Evolutionary conservation across 2,113 vertebrate genomes (phyloP), one percentile per base, ranked within the genome.

Genomic region (Gavialis gangeticus): DNA sequence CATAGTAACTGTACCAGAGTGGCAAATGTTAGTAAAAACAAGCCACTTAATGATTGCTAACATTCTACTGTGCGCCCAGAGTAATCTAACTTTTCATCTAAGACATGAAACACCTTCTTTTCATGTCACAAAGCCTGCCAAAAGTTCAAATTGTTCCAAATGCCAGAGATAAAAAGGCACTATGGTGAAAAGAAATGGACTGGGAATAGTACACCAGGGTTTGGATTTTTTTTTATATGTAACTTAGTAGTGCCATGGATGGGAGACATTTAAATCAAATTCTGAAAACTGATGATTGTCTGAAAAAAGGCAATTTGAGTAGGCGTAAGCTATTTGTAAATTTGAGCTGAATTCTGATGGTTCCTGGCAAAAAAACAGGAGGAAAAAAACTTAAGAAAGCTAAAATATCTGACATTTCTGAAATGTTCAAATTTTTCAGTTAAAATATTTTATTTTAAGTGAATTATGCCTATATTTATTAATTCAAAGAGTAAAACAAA

Each of bases 1-100:
- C 85, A 90, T 85, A 93, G 75, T 60, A 94, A 79, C 85, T 17
- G 22, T 85, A 84, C 64, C n/a, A 64, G 76, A 55, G 8, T 4
- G 57, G 80, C 24, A 82, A 89, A 94, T 93, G 87, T 90, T 84
- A 82, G 93, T 95, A 93, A 96, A 46, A 46, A 94, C 87, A 96
- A 95, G 82, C 69, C 85, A 89, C 91, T 94, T 87, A 88, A 2
- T 4, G 1, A 37, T 85, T 89, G 85, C 79, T 85, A 59, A 37
- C 66, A 91, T 85, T 92, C 82, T 89, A 64, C 78, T 89, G 27
- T 2, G 54, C 94, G 87, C 79, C 59, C 83, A 46, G 57, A 3
- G 4, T 30, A 67, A 30, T 67, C 64, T 22, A 94, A 75, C 30
- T 54, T 78, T 73, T 79, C 30, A 57, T 54, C 93, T 76, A 46